These are phyloP conservation scores for Nautilus pompilius DNA, from an alignment of 1,140 invertebrate genomes.

Conservation along the genomic window DNA sequence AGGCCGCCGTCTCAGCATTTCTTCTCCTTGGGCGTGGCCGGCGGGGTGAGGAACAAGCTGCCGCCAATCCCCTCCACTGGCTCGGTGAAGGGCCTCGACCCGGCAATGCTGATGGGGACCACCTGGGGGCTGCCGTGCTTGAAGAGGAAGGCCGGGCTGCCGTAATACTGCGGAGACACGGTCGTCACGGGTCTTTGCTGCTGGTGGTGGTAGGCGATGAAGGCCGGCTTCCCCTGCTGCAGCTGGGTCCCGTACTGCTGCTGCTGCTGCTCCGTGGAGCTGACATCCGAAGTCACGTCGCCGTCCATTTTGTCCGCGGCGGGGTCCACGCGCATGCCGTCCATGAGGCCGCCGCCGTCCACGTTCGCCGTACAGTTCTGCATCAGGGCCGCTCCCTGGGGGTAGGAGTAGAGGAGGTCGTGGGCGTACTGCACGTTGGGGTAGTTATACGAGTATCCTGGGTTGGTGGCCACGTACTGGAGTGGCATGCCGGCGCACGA, in stretches of 20 bases:
- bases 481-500: not conserved
- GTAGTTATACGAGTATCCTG: not conserved
- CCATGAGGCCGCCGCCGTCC: not conserved
- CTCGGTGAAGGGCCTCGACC: not conserved
- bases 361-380: too few species aligned
- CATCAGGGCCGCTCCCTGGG: not conserved
- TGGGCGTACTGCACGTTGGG: not conserved
- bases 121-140: not conserved
- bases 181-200: not conserved
- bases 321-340: not conserved
- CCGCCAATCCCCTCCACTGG: conserved; percentile 1
- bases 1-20: too few species aligned
- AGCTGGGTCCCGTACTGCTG: not conserved
- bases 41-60: not conserved
- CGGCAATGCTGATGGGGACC: not conserved
- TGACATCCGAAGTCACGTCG: not conserved
- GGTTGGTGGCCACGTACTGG: not conserved
- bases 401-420: not conserved
- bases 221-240: not conserved
- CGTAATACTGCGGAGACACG: not conserved
- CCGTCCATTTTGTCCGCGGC: not conserved
- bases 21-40: not conserved
- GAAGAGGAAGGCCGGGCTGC: not conserved
- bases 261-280: not conserved
- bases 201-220: not conserved